Conservation (phyloP, 2,888 invertebrate species). For the Deilephila elpenor region DNA sequence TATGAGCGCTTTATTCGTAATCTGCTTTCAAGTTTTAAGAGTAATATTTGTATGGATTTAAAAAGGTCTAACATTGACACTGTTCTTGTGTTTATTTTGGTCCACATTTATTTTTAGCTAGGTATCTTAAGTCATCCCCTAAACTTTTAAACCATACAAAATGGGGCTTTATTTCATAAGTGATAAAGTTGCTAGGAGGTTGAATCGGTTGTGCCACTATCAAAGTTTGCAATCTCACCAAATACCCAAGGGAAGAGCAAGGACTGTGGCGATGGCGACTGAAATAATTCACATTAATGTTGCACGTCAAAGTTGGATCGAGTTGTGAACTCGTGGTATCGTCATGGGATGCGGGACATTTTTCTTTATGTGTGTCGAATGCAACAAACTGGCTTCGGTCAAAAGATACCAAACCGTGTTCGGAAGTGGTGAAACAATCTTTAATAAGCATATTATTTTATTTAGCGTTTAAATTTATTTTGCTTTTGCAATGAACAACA, state of each 20-base stretch:
- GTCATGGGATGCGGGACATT: slow-evolving; percentile 9
- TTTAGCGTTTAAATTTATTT: no score
- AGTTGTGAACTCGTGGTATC: slow-evolving; percentile 25
- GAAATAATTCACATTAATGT: slow-evolving; percentile 28
- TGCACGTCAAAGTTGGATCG: slow-evolving; percentile 37
- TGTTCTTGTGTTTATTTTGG: background rate
- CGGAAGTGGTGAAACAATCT: no score
- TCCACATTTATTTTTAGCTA: background rate
- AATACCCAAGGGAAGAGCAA: background rate
- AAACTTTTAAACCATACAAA: slow-evolving; percentile 1
- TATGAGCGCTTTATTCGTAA: background rate
- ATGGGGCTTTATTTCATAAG: background rate
- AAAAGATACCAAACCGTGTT: background rate
- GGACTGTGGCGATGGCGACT: slow-evolving; percentile 2
- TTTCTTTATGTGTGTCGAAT: background rate
- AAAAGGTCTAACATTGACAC: background rate
- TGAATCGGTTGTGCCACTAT: background rate
- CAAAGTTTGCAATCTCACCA: slow-evolving; percentile 21
- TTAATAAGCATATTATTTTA: no score
- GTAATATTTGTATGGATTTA: slow-evolving; percentile 6
- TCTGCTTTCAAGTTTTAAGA: background rate
- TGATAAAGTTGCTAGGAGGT: background rate
- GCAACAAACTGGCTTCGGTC: background rate
- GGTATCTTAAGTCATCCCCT: background rate
- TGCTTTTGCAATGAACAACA: no score